phyloP scores from a whole-genome alignment of 2,797 vertebrate species.

The Pseudomugil tenellus region DNA sequence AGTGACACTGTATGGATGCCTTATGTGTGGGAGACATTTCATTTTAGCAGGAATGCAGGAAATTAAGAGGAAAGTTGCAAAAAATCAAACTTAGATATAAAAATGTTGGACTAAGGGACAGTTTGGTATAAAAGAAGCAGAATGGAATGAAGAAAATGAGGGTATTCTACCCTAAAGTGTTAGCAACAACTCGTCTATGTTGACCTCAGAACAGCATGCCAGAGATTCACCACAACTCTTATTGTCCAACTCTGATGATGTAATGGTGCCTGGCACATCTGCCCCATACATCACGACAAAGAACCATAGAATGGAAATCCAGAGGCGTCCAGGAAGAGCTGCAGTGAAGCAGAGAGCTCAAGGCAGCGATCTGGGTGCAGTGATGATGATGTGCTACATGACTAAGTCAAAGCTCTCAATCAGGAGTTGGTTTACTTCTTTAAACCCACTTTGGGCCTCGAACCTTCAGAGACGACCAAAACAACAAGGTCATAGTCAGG shows the following conservation, averaged over 20 bases:
- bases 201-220: conserved; percentile 8
- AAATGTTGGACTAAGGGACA: conserved; percentile 11
- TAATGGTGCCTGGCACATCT: conserved; percentile 8
- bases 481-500: no score
- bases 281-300: background rate
- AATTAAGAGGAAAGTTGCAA: background rate
- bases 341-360: no score
- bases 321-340: no score
- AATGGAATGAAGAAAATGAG: conserved; percentile 10
- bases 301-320: background rate
- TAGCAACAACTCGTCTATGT: conserved; percentile 2
- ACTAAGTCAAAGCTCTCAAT: no score
- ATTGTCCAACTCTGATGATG: conserved; percentile 18
- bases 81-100: conserved; percentile 5
- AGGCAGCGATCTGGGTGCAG: no score
- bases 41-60: no score
- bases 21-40: no score
- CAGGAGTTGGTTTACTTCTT: no score
- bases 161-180: conserved; percentile 20
- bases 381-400: no score
- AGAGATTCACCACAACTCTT: conserved; percentile 36
- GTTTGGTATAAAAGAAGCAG: background rate
- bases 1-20: no score
- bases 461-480: no score
- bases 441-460: no score